Base-by-base conservation (phyloP, 2,797 vertebrate species). In the Florisuga fusca region DNA sequence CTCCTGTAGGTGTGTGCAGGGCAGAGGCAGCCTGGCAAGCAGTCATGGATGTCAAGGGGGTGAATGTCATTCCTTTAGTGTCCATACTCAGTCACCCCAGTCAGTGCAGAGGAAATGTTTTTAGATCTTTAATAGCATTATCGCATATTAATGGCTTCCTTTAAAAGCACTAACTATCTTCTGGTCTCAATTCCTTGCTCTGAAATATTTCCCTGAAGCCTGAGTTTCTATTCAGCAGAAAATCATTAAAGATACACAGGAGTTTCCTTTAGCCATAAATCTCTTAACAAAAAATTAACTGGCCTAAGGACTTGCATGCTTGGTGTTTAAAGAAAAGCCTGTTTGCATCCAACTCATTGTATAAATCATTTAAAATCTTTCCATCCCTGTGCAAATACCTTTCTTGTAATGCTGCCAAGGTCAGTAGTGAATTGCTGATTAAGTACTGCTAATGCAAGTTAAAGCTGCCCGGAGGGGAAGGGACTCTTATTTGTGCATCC, bases 311-410 rank as follows among this genome's bases (percentile, higher is more conserved):
- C 85, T 73, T 72, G 33, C n/a, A 46, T 75, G 66, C 59, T 36
- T 74, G 18, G 43, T 82, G 61, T 89, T 77, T 38, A 16, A 72
- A 74, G 79, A 67, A 68, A 64, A 87, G 58, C 34, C 59, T 46
- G 20, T 66, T 79, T 79, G 63, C 45, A 34, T 93, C 74, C 61
- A 77, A 10, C 78, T 62, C 51, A 1, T 13, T 48, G 53, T 55
- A 92, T 84, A 87, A 93, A 94, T 64, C 74, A 92, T 91, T 96
- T 87, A 90, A 90, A 90, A 58, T 64, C 82, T 82, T 86, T 58
- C 75, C 58, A 69, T 82, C 80, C 83, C 46, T 80, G 72, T 81
- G 59, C 84, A 90, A 88, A 87, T 73, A 74, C 13, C 26, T 95
- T 43, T 21, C 72, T 83, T 93, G 84, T 89, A 87, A 79, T 1